Conservation (phyloP, 2,888 invertebrate species). For the Ganaspis brasiliensis region DNA sequence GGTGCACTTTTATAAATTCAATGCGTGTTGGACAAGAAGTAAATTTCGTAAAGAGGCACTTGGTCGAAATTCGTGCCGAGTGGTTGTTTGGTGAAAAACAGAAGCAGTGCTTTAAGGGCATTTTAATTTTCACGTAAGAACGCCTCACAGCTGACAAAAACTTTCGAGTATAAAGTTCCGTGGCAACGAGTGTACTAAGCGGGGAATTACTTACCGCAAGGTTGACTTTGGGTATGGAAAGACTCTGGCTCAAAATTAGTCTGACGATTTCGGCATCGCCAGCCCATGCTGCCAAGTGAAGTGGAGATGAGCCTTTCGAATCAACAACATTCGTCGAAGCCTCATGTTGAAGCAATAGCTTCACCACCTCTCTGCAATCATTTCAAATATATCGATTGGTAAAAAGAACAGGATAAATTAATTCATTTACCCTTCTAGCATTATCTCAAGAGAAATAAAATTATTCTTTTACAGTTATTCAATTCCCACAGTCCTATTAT, state of each 20-base stretch:
- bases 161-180: conserved; percentile 8
- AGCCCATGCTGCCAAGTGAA: conserved; percentile 97
- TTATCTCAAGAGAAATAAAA: too few relatives aligned
- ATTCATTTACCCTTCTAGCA: too few relatives aligned
- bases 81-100: conserved; percentile 22
- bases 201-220: conserved; percentile 85
- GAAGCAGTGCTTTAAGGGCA: conserved; percentile 24
- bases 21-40: conserved; percentile 9
- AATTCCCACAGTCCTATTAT: too few relatives aligned
- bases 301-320: conserved; percentile 94
- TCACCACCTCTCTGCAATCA: conserved; percentile 89
- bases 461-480: too few relatives aligned
- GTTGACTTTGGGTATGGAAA: conserved; percentile 92
- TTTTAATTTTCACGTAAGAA: conserved; percentile 40
- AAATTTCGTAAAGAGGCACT: conserved; percentile 23
- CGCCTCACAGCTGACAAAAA: conserved; percentile 20
- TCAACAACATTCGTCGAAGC: conserved; percentile 95
- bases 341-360: conserved; percentile 90
- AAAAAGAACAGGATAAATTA: too few relatives aligned
- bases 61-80: conserved; percentile 14
- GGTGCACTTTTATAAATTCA: too few relatives aligned
- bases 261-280: conserved; percentile 94
- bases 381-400: too few relatives aligned
- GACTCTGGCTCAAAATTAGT: conserved; percentile 90
- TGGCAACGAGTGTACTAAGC: conserved; percentile 20